phyloP scores from a whole-genome alignment of 1,140 invertebrate species.

The Drosophila paulistorum region DNA sequence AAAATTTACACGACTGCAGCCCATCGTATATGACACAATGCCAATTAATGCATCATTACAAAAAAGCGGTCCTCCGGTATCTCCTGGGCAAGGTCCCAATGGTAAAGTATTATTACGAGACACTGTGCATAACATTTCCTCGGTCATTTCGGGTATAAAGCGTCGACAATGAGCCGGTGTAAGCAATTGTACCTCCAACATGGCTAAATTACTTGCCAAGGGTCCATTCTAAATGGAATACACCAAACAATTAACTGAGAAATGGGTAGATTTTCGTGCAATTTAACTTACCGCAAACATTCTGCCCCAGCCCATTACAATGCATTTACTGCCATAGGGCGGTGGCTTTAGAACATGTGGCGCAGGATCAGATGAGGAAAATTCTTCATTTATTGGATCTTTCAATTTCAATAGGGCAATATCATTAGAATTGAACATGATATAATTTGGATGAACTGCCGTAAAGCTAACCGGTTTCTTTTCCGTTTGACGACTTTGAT shows the following conservation, averaged over 20 bases:
- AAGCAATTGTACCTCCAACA: background rate
- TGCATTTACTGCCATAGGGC: background rate
- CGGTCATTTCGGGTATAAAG: background rate
- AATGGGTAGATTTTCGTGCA: background rate
- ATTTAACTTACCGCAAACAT: conserved; percentile 32
- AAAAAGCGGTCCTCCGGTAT: conserved; percentile 21
- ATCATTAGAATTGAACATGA: conserved; percentile 4
- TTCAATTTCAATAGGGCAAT: background rate
- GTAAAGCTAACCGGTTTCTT: background rate
- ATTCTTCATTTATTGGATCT: background rate
- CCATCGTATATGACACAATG: conserved; percentile 28
- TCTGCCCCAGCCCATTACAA: conserved; percentile 49
- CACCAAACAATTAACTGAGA: background rate
- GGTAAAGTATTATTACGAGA: background rate
- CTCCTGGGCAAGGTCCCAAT: conserved; percentile 33
- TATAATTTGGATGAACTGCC: background rate
- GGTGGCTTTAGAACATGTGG: background rate
- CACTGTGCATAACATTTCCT: conserved; percentile 2
- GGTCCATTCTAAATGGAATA: background rate
- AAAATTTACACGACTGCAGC: background rate
- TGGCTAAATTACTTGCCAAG: background rate
- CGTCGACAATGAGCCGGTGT: background rate
- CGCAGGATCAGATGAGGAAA: background rate
- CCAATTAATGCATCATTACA: conserved; percentile 20
- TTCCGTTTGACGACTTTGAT: background rate